A percentile compares a stretch with the other conserved stretches of the same genome.
phyloP scores from a whole-genome alignment of 1,140 invertebrate genomes.

The Frieseomelitta varia region DNA sequence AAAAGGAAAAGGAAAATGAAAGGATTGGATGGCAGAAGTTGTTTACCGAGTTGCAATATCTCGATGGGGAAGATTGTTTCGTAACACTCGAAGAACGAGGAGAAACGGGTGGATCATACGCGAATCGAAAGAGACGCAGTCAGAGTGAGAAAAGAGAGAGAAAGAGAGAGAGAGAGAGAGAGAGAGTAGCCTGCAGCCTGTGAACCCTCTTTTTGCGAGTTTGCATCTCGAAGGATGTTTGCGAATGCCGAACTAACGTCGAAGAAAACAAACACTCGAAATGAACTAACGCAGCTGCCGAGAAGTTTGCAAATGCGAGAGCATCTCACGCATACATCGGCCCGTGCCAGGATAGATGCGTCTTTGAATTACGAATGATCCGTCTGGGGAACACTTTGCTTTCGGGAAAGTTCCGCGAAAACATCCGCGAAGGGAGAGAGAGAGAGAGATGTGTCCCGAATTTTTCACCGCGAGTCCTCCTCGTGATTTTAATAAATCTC shows the following conservation, averaged over 20 bases:
- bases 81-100: not conserved
- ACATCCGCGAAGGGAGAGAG: conserved; percentile 11
- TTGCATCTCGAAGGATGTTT: conserved; percentile 46
- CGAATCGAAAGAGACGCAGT: conserved; percentile 20
- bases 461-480: not conserved
- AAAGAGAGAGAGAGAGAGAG: conserved; percentile 2
- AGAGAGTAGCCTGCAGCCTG: conserved; percentile 37
- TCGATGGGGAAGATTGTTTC: conserved; percentile 12
- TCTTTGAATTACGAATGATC: conserved; percentile 50
- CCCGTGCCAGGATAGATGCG: conserved; percentile 19
- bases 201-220: conserved; percentile 47
- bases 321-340: conserved; percentile 28
- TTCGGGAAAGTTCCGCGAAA: conserved; percentile 26
- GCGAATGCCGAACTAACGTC: conserved; percentile 38
- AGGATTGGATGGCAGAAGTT: not conserved
- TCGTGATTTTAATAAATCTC: conserved; percentile 21
- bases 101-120: not conserved
- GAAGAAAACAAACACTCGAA: conserved; percentile 55
- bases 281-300: conserved; percentile 42
- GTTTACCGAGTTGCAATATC: not conserved
- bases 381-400: conserved; percentile 6
- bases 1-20: not conserved
- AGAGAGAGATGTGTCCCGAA: not conserved
- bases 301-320: conserved; percentile 28
- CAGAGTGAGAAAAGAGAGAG: conserved; percentile 7